phyloP scores from a whole-genome alignment of 2,797 vertebrate genomes.

The Telmatherina bonti region DNA sequence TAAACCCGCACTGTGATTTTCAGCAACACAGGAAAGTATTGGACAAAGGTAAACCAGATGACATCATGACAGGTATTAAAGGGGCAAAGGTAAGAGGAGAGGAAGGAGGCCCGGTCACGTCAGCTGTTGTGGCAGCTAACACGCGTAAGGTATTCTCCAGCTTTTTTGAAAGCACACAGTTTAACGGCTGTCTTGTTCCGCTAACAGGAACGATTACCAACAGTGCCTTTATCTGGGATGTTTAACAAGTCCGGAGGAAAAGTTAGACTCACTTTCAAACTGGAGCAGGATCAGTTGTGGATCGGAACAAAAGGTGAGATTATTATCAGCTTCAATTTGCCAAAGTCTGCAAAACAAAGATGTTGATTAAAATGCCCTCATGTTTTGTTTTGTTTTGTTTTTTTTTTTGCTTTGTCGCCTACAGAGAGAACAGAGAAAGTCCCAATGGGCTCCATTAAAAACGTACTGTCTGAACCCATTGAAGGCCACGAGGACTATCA shows the following conservation, averaged over 20 bases:
- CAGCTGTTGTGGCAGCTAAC: background rate
- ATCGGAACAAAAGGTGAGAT: conserved; percentile 97
- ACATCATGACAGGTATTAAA: conserved; percentile 95
- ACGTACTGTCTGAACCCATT: conserved; percentile 97
- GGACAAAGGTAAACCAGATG: conserved; percentile 99
- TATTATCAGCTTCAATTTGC: conserved; percentile 7
- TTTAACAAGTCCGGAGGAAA: conserved; percentile 99
- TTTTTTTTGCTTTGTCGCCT: conserved; percentile 32
- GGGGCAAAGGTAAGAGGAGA: conserved; percentile 90
- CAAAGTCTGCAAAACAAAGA: background rate
- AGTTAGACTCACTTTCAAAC: conserved; percentile 98
- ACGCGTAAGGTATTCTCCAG: background rate
- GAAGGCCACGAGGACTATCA: conserved; percentile 98
- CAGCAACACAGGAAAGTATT: conserved; percentile 99
- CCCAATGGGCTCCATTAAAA: conserved; percentile 99
- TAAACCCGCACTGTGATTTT: conserved; percentile 64
- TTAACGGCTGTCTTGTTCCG: conserved; percentile 17
- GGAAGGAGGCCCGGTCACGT: background rate
- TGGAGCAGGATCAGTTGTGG: conserved; percentile 99
- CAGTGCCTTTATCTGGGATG: conserved; percentile 98
- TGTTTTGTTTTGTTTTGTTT: too few species aligned
- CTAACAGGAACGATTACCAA: conserved; percentile 93
- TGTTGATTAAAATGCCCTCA: background rate
- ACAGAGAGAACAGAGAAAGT: conserved; percentile 99
- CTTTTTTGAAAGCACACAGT: background rate